Evolutionary conservation across 2,113 vertebrate species (phyloP).

Genomic region (Puma concolor): DNA sequence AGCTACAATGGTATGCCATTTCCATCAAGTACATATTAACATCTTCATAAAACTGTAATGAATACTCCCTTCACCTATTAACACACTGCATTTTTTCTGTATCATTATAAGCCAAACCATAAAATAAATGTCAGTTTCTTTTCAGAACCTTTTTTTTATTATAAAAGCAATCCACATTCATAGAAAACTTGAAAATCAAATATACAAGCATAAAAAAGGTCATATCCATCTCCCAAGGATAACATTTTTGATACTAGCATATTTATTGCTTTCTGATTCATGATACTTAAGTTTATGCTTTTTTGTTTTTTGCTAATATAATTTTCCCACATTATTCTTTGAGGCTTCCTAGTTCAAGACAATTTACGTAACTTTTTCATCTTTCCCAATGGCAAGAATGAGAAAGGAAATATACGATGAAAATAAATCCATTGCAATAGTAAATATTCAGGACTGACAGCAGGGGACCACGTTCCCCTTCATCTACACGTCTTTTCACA

Average conservation of each 20-base stretch:
- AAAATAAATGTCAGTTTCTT: neutral
- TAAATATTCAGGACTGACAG: neutral
- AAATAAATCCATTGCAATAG: rapidly evolving
- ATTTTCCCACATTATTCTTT: neutral
- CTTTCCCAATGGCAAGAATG: neutral
- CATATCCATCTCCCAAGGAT: neutral
- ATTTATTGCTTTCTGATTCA: neutral
- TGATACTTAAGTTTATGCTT: neutral
- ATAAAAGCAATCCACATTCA: neutral
- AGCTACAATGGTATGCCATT: neutral
- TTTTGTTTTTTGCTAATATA: neutral
- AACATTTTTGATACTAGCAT: neutral
- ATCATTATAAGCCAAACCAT: neutral
- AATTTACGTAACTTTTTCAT: neutral
- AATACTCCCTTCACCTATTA: conserved; percentile 34
- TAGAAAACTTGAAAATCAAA: neutral
- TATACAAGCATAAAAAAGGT: neutral
- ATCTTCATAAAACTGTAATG: conserved; percentile 39
- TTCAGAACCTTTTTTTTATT: neutral
- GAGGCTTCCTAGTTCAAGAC: neutral
- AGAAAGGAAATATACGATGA: neutral
- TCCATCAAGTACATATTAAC: conserved; percentile 47
- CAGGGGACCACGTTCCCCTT: rapidly evolving
- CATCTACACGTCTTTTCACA: neutral
- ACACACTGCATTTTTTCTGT: neutral